Percentiles rank a stretch among this genome's conserved stretches.
Evolutionary conservation across 2,888 invertebrate species (phyloP).

Genomic region (Pardosa pseudoannulata): DNA sequence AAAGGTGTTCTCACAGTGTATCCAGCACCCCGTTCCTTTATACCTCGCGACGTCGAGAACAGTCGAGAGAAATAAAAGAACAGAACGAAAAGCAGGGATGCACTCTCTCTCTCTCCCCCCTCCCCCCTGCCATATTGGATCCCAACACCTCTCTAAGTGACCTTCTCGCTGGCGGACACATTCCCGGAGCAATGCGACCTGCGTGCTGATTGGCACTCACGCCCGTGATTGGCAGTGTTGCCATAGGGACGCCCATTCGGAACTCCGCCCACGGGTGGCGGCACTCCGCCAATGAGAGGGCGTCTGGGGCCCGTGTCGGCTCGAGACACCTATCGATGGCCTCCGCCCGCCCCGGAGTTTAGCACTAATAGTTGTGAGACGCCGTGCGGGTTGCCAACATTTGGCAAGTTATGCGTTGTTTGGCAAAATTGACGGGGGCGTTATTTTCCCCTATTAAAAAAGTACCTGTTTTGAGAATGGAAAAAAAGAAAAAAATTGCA

Average conservation of each 20-base stretch:
- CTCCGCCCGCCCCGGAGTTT: conserved; percentile 71
- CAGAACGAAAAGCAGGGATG: not conserved
- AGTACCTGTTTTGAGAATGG: no score
- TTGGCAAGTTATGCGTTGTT: conserved; percentile 18
- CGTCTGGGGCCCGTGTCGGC: conserved; percentile 67
- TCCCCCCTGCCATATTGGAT: conserved; percentile 49
- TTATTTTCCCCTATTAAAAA: no score
- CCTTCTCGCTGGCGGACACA: conserved; percentile 59
- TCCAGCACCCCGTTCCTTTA: not conserved
- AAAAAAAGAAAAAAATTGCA: no score
- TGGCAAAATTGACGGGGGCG: no score
- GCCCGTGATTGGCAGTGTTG: conserved; percentile 65
- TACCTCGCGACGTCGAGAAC: not conserved
- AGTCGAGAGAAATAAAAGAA: not conserved
- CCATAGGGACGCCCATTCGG: conserved; percentile 59
- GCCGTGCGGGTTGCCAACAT: not conserved
- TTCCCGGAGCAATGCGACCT: conserved; percentile 22
- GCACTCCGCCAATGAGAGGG: conserved; percentile 67
- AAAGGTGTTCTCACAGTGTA: not conserved
- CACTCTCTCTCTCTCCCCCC: conserved; percentile 18
- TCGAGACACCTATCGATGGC: conserved; percentile 72
- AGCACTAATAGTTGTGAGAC: conserved; percentile 69
- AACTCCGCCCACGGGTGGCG: conserved; percentile 54
- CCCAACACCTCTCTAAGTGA: conserved; percentile 65
- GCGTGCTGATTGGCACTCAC: conserved; percentile 66